Base-by-base conservation (phyloP, 37 sponge, comb jelly and placozoan species). In the Agelas oroides region DNA sequence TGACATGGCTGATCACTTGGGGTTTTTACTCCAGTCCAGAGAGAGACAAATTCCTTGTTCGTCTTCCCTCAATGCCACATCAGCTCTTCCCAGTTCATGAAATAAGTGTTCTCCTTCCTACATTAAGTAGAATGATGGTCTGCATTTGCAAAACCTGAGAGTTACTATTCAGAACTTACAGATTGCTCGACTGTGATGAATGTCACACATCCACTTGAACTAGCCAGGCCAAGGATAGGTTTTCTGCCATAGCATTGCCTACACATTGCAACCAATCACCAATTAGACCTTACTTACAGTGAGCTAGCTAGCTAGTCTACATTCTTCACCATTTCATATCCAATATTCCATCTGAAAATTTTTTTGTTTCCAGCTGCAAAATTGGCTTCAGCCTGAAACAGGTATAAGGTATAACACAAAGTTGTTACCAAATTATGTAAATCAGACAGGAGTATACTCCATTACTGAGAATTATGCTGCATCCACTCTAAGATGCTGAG, bases 301-400 rank as follows among this genome's bases (percentile, higher is more conserved):
- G 46, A 46, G 8, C 8, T 46, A 8, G 46, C 46, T 46, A 46
- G 8, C 3, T 8, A 46, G 46, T 3, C 46, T 46, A 8, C 46
- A 46, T 12, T 61, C 3, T 5, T 27, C n/a, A 85, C 94, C 94
- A 93, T 71, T 88, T 93, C 84, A 89, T 82, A 59, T 93, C 94
- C 66, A 93, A 53, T 27, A 89, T 83, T 33, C 94, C 94, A 82
- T 74, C 37, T 40, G 24, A 41, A 59, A 73, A 59, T n/a, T 76
- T 24, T 28, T 32, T 1, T 16, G 41, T 19, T 59, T 82, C 39
- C 1, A 27, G 14, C 59, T 75, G 38, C 38, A 77, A 54, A 17
- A 85, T 28, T 14, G 33, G 35, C 18, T 18, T 46, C 60, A 83
- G 8, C 24, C 82, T 81, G 83, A 28, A 66, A 58, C 35, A 65